These are phyloP conservation scores for Lontra canadensis DNA, from an alignment of 2,113 vertebrate species.

Conservation along the genomic window DNA sequence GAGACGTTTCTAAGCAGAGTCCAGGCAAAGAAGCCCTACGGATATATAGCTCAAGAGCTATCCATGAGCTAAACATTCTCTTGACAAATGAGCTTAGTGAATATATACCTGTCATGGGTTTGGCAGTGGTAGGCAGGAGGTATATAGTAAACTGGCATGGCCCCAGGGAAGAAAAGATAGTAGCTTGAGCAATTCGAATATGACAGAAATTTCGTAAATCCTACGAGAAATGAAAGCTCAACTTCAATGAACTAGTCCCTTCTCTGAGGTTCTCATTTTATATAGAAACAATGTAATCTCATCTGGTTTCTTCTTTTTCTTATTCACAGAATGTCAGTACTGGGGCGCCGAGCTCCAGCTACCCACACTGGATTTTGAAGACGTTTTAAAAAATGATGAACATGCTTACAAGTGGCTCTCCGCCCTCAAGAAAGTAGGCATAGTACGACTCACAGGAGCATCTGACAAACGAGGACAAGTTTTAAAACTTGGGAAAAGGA, in stretches of 20 bases:
- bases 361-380: constrained; percentile 89
- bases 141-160: background rate
- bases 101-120: background rate
- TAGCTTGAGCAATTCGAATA: background rate
- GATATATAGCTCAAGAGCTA: background rate
- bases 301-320: constrained; percentile 24
- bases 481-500: constrained; percentile 88
- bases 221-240: background rate
- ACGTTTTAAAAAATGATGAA: constrained; percentile 88
- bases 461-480: constrained; percentile 88
- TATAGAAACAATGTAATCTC: background rate
- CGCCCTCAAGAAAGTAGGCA: constrained; percentile 89
- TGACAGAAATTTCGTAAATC: background rate
- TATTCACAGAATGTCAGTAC: constrained; percentile 86
- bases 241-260: background rate
- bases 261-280: background rate
- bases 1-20: background rate
- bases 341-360: constrained; percentile 91
- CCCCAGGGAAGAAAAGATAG: background rate
- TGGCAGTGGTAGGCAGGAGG: background rate
- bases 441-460: constrained; percentile 92
- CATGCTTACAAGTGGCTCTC: constrained; percentile 91
- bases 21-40: background rate
- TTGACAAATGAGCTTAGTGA: background rate
- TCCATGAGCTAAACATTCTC: background rate